Evolutionary conservation across 2,888 invertebrate species (phyloP), one percentile per base, ranked within the genome.

Genomic region (Drosophila infuscata): DNA sequence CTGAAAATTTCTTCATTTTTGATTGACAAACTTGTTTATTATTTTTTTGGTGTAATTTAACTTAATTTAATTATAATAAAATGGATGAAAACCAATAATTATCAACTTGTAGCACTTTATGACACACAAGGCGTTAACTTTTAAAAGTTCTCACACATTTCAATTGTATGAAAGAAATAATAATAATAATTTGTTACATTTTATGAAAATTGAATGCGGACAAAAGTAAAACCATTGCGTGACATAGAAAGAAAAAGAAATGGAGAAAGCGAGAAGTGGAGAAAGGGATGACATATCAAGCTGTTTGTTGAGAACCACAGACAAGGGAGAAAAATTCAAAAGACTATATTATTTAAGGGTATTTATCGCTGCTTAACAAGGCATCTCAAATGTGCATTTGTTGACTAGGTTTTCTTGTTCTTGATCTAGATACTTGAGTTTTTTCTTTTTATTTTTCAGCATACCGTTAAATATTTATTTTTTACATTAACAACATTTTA

Each of bases 101-200:
- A 65, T 30, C 30, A 60, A 56, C 46, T 43, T 65, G 35, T 49
- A 63, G 41, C 64, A 49, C 33, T 51, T 17, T n/a, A 41, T 57
- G 17, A 41, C 17, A 46, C 52, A 57, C n/a, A 64, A 35, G 41
- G 15, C 30, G 12, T 33, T 53, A 41, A 30, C 59, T 57, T 17
- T 6, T 56, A 36, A 33, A 59, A 46, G 33, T 46, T 74, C 41
- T 57, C 68, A 70, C 67, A 68, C 62, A 68, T 74, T 74, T 84
- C 63, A 61, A 49, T 79, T 65, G 54, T 53, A 63, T 64, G 30
- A 6, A 51, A 3, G 29, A 49, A 69, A 2, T 25, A 63, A 73
- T 65, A 63, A 73, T 65, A 62, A 63, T 51, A 32, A 38, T 64
- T 64, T 30, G 3, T 41, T 12, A 51, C 67, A 81, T 77, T 69